phyloP scores from a whole-genome alignment of 2,113 vertebrate species.

The Fregetta grallaria region DNA sequence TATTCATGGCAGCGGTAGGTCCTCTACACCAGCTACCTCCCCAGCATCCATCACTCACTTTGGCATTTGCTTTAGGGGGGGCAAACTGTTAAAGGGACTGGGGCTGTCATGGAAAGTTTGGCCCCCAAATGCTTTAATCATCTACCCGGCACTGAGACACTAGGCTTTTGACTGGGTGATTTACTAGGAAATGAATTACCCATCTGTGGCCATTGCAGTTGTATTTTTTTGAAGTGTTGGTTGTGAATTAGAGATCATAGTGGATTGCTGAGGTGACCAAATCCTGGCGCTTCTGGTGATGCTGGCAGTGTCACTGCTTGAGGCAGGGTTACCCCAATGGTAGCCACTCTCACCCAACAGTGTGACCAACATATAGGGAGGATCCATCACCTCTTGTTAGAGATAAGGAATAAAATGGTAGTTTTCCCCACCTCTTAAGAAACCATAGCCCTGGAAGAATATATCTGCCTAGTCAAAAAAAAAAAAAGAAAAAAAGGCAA shows the following conservation, averaged over 20 bases:
- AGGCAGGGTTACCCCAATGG: neutral
- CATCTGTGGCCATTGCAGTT: neutral
- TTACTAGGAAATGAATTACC: neutral
- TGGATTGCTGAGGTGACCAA: neutral
- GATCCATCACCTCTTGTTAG: neutral
- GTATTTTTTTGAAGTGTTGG: neutral
- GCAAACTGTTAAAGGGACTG: neutral
- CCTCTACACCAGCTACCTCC: neutral
- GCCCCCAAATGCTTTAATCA: neutral
- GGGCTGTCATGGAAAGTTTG: neutral
- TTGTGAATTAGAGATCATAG: neutral
- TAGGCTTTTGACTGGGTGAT: neutral
- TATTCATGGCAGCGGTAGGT: neutral
- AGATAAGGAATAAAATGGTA: neutral
- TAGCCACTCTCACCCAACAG: accelerated
- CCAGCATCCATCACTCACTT: neutral
- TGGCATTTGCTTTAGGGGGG: neutral
- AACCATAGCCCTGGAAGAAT: neutral
- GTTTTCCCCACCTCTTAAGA: neutral
- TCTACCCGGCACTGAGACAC: neutral
- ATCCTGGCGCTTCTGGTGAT: neutral
- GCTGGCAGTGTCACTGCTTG: neutral
- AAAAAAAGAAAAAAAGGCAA: neutral
- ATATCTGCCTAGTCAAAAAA: neutral
- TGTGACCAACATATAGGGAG: neutral